These are phyloP conservation scores for Beroe ovata DNA, from an alignment of 37 sponge, comb jelly and placozoan species.

Conservation along the genomic window DNA sequence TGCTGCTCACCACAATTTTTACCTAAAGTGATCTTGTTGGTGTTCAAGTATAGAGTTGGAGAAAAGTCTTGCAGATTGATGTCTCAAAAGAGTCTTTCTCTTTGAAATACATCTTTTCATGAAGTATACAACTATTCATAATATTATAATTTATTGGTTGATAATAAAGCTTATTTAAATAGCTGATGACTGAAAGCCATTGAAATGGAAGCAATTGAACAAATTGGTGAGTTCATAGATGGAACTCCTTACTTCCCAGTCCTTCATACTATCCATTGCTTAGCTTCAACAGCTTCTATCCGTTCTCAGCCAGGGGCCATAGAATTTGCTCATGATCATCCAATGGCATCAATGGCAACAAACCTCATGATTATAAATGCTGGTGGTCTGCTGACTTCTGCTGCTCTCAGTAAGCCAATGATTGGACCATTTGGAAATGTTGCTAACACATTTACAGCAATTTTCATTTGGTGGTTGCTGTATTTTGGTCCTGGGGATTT, in stretches of 20 bases:
- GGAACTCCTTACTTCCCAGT: conserved; percentile 51
- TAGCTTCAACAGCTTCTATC: conserved; percentile 32
- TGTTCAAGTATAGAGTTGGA: too few species aligned
- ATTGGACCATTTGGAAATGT: conserved; percentile 45
- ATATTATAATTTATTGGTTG: too few species aligned
- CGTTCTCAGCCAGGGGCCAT: conserved; percentile 38
- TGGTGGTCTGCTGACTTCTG: conserved; percentile 12
- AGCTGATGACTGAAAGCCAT: too few species aligned
- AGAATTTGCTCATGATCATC: conserved; percentile 46
- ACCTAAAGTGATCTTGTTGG: too few species aligned
- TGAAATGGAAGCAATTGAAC: too few species aligned
- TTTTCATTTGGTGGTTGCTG: conserved; percentile 38
- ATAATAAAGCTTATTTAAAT: too few species aligned
- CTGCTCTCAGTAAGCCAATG: conserved; percentile 17
- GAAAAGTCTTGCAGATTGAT: too few species aligned
- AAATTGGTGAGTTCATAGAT: neutral
- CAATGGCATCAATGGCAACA: conserved; percentile 32
- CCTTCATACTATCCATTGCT: conserved; percentile 17
- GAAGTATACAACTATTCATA: too few species aligned
- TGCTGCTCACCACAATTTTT: too few species aligned
- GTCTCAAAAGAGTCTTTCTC: too few species aligned
- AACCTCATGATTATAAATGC: conserved; percentile 46
- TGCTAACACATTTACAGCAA: conserved; percentile 17
- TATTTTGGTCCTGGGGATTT: conserved; percentile 58
- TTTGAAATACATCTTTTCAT: too few species aligned